Percentiles rank a stretch among this genome's conserved stretches.
Evolutionary conservation across 2,888 invertebrate species (phyloP).

Genomic region (Rosalia funebris): DNA sequence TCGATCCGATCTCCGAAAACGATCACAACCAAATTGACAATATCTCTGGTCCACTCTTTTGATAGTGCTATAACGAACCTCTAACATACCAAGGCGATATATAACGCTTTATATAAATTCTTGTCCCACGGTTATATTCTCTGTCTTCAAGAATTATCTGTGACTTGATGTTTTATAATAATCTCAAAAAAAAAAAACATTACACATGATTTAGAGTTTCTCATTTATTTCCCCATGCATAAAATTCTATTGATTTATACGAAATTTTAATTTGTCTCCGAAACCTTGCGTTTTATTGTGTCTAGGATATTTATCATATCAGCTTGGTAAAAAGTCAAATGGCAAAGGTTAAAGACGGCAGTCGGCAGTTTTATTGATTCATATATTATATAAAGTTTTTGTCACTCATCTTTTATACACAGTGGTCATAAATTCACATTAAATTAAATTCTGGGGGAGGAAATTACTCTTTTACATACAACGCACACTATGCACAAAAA

Average conservation of each 20-base stretch:
- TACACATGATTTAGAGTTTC: constrained; percentile 32
- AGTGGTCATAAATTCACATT: too few species aligned
- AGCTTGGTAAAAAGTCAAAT: not conserved
- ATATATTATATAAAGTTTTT: too few species aligned
- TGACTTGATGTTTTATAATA: constrained; percentile 48
- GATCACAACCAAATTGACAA: constrained; percentile 39
- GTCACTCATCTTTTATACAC: too few species aligned
- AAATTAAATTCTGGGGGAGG: too few species aligned
- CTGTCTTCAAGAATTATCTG: constrained; percentile 51
- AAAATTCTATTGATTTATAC: constrained; percentile 13
- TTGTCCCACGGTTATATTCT: constrained; percentile 56
- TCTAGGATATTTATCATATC: not conserved
- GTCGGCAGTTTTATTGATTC: not conserved
- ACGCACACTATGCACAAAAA: too few species aligned
- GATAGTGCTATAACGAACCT: constrained; percentile 56
- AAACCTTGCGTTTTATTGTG: constrained; percentile 1
- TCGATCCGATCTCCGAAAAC: constrained; percentile 36
- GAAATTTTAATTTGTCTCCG: not conserved
- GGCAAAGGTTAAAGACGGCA: not conserved
- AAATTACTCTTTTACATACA: too few species aligned
- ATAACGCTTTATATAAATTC: constrained; percentile 56
- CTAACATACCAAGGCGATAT: constrained; percentile 56
- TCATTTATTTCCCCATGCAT: constrained; percentile 27
- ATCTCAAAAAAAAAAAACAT: constrained; percentile 30
- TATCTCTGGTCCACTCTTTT: constrained; percentile 49